phyloP scores from a whole-genome alignment of 2,113 vertebrate genomes.

The Sturnus vulgaris region DNA sequence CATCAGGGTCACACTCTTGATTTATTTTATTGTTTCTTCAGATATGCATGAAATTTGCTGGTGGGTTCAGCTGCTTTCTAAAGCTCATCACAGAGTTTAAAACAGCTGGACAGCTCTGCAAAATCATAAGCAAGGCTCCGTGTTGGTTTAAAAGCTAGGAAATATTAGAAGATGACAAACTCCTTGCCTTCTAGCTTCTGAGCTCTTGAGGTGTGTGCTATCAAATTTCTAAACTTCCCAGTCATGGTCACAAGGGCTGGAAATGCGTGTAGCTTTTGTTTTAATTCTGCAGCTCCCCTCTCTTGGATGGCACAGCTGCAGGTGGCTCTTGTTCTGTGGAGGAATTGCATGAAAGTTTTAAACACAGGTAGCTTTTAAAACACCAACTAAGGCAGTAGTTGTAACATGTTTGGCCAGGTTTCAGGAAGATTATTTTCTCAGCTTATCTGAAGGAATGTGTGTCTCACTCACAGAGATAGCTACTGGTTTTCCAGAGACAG shows the following conservation, averaged over 20 bases:
- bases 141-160: not conserved
- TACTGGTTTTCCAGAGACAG: not conserved
- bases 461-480: not conserved
- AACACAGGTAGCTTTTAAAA: not conserved
- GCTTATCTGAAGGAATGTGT: not conserved
- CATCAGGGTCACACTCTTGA: not conserved
- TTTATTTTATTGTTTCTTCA: not conserved
- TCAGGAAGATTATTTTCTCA: not conserved
- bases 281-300: not conserved
- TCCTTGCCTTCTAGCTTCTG: not conserved
- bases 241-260: not conserved
- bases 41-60: not conserved
- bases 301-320: not conserved
- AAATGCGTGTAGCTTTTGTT: not conserved
- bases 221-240: not conserved
- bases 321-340: not conserved
- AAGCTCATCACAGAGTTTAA: not conserved
- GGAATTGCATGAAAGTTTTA: not conserved
- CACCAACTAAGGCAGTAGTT: not conserved
- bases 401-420: not conserved
- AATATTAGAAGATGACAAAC: not conserved
- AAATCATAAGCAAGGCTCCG: not conserved
- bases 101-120: not conserved
- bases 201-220: not conserved
- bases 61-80: accelerated